Base-by-base conservation (phyloP, 2,888 invertebrate genomes). In the Catocala fraxini region DNA sequence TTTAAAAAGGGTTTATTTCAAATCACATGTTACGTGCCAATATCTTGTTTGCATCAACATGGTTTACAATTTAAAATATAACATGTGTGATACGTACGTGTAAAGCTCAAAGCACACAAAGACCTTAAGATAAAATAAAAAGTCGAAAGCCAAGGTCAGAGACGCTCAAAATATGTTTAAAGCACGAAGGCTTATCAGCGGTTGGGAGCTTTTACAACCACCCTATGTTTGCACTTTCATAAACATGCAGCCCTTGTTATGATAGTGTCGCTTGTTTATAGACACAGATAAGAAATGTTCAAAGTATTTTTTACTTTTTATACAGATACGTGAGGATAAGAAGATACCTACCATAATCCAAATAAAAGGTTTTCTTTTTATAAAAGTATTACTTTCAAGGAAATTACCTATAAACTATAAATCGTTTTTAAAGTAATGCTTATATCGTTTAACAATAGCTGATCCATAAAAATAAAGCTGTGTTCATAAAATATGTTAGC, bases 201-300 rank as follows among this genome's bases (percentile, higher is more conserved):
- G 71, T 59, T 77, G 68, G 83, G 68, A 81, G 84, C 79, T 79
- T 80, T 83, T 82, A 84, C 81, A 80, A 76, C 77, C 75, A 45
- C 49, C 68, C 65, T 51, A 34, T 86, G 87, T 89, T 89, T 87
- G 81, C 83, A 81, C 75, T 82, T 80, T 80, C 81, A 85, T 86
- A 87, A 88, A 84, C 77, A 78, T 75, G 64, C 63, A 71, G 70
- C 71, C 79, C 81, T 79, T 79, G 81, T 83, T 70, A 75, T 70
- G 81, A 82, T 81, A 84, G 60, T 66, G 63, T 68, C 15, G 45
- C 67, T 74, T 79, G 77, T 77, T 77, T 79, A 77, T 77, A 76
- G 59, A 51, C 65, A 45, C 39, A 66, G 83, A 84, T 85, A 85
- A 79, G 49, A 41, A 12, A 59, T 41, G 51, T 59, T 68, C 49